Conservation (phyloP, 2,113 vertebrate genomes). For the Ciconia boyciana region DNA sequence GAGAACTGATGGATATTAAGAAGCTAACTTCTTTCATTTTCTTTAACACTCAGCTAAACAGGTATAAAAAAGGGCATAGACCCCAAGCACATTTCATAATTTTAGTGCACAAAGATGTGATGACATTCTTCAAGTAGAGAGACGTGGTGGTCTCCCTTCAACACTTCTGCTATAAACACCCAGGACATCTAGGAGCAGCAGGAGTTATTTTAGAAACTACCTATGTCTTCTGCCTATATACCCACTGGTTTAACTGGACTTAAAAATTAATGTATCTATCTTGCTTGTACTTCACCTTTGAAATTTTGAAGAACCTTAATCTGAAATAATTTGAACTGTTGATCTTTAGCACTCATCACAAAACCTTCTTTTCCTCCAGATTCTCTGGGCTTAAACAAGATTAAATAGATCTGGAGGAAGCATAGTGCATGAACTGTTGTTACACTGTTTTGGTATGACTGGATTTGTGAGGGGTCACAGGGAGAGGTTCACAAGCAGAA, state of each 20-base stretch:
- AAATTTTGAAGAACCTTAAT: not conserved
- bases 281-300: not conserved
- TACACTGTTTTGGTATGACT: not conserved
- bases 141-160: not conserved
- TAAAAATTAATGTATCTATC: not conserved
- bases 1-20: not conserved
- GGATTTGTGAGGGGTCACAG: not conserved
- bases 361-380: not conserved
- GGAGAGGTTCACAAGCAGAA: not conserved
- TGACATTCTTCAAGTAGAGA: not conserved
- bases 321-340: not conserved
- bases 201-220: not conserved
- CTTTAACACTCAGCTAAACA: not conserved
- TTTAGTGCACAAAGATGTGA: not conserved
- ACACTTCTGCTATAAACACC: not conserved
- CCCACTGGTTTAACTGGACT: not conserved
- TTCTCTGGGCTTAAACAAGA: not conserved
- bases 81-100: not conserved
- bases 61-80: not conserved
- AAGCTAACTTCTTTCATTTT: not conserved
- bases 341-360: not conserved
- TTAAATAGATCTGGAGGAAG: not conserved
- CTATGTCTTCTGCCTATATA: not conserved
- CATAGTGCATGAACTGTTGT: not conserved
- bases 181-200: not conserved